A percentile compares a stretch with the other conserved stretches of the same genome.
Evolutionary conservation across 2,888 invertebrate species (phyloP).

Genomic region (Periphyllus acericola): DNA sequence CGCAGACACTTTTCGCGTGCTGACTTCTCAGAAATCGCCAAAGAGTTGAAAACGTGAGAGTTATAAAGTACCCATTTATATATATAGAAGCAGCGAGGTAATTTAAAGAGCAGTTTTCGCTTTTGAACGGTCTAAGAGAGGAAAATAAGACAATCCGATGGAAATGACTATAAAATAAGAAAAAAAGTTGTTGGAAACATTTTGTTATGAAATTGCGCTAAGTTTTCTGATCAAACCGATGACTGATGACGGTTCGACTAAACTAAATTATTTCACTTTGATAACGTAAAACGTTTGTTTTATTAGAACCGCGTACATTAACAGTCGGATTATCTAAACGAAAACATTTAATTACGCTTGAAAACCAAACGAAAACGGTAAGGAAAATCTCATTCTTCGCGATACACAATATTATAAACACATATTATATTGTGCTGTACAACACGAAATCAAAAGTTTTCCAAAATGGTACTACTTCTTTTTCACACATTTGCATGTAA

Average conservation of each 20-base stretch:
- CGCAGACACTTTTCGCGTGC: slow-evolving; percentile 47
- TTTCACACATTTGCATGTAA: neutral
- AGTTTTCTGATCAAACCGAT: neutral
- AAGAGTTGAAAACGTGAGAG: slow-evolving; percentile 31
- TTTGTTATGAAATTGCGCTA: neutral
- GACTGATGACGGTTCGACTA: neutral
- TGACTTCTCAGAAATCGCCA: slow-evolving; percentile 28
- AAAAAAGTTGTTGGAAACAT: neutral
- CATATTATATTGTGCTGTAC: neutral
- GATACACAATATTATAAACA: neutral
- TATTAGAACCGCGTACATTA: neutral
- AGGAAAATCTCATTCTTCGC: neutral
- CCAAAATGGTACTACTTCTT: neutral
- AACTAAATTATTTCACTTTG: neutral
- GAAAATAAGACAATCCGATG: neutral
- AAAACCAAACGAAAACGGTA: neutral
- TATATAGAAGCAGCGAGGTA: neutral
- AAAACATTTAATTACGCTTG: neutral
- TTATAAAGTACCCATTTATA: neutral
- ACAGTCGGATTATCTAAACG: neutral
- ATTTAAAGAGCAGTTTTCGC: slow-evolving; percentile 8
- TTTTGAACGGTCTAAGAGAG: neutral
- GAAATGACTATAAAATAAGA: neutral
- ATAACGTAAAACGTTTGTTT: neutral
- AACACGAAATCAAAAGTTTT: neutral